Conservation (phyloP, 2,797 vertebrate species). For the Sebastes alutus region DNA sequence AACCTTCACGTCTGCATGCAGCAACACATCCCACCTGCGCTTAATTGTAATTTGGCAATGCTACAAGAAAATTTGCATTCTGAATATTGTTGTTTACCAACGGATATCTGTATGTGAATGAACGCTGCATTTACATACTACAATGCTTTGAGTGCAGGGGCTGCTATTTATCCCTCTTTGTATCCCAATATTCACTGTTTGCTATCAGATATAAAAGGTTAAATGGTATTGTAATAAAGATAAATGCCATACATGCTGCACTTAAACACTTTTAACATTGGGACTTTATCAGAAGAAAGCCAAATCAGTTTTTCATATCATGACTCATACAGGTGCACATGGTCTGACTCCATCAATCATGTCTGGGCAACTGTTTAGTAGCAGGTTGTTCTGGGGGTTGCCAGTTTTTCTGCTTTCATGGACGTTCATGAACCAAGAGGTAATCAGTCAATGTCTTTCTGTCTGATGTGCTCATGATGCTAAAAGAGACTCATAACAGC, state of each 20-base stretch:
- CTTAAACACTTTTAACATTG: background rate
- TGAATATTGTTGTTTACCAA: background rate
- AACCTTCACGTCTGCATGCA: background rate
- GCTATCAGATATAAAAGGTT: background rate
- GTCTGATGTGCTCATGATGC: background rate
- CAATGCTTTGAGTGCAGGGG: background rate
- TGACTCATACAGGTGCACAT: conserved; percentile 5
- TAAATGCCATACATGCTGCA: background rate
- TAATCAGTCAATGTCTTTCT: conserved; percentile 38
- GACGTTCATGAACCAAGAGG: conserved; percentile 20
- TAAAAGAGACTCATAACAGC: background rate
- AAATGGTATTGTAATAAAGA: background rate
- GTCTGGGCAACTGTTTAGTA: conserved; percentile 36
- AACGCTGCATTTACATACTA: background rate
- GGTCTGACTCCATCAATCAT: conserved; percentile 47
- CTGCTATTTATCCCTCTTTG: background rate
- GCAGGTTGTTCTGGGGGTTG: conserved; percentile 40
- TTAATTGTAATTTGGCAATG: background rate
- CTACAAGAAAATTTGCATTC: background rate
- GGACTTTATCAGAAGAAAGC: background rate
- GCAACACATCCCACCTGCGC: background rate
- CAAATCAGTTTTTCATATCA: background rate
- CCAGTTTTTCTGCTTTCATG: conserved; percentile 30
- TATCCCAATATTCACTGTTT: background rate
- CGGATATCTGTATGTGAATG: background rate